A percentile compares a stretch with the other conserved stretches of the same genome.
These are phyloP conservation scores for Nemapogon koenigi DNA, from an alignment of 2,888 invertebrate genomes.

Conservation along the genomic window DNA sequence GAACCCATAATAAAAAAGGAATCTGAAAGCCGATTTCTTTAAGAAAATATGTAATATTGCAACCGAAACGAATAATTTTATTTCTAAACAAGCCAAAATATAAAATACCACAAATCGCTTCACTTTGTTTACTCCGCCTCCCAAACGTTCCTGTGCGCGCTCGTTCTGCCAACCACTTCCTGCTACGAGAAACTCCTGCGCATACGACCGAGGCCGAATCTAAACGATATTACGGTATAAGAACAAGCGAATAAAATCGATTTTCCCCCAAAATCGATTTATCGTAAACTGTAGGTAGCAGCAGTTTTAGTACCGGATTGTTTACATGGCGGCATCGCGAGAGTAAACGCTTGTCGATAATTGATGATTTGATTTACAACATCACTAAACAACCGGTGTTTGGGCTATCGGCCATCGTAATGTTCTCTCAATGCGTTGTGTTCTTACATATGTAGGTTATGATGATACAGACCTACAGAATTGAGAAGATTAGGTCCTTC, in stretches of 20 bases:
- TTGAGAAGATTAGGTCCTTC: too few species aligned
- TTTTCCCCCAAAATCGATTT: constrained; percentile 62
- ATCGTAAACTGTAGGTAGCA: constrained; percentile 56
- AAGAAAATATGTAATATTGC: too few species aligned
- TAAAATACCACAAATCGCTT: constrained; percentile 1
- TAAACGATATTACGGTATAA: too few species aligned
- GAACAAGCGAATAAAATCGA: constrained; percentile 60
- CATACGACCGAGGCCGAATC: constrained; percentile 30
- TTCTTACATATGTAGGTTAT: too few species aligned
- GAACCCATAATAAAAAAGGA: too few species aligned
- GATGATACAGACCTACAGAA: too few species aligned
- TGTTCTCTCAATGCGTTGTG: too few species aligned
- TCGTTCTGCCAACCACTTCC: constrained; percentile 50
- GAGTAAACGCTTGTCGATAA: constrained; percentile 63
- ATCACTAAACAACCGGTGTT: constrained; percentile 63
- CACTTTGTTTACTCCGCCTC: constrained; percentile 27
- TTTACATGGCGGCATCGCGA: constrained; percentile 62
- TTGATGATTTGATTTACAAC: constrained; percentile 65
- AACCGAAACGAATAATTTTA: too few species aligned
- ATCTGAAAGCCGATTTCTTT: too few species aligned
- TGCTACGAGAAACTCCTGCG: constrained; percentile 30
- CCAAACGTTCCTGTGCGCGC: constrained; percentile 27
- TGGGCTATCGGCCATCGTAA: constrained; percentile 43
- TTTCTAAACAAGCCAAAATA: too few species aligned
- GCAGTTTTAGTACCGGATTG: constrained; percentile 53